Percentiles rank a stretch among this genome's conserved stretches.
These are phyloP conservation scores for Romanogobio albipinnatus DNA, from an alignment of 2,113 vertebrate species.

Conservation along the genomic window DNA sequence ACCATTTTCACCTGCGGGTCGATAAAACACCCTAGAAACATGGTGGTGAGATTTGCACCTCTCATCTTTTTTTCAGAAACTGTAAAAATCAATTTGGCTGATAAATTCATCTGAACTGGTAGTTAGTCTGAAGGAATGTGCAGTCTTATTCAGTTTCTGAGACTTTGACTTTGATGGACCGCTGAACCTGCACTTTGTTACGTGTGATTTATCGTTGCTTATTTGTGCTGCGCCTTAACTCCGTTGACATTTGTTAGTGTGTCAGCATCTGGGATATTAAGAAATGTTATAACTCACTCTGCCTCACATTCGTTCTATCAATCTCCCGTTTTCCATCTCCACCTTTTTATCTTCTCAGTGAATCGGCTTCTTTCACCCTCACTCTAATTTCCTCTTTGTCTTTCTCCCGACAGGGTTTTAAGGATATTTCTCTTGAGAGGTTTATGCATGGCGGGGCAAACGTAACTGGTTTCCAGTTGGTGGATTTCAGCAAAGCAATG, in stretches of 20 bases:
- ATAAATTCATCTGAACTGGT: background rate
- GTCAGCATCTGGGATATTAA: constrained; percentile 21
- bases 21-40: background rate
- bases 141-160: constrained; percentile 7
- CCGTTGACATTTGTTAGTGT: constrained; percentile 17
- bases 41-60: background rate
- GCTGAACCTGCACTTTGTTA: constrained; percentile 16
- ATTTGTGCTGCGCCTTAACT: background rate
- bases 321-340: background rate
- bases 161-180: constrained; percentile 7
- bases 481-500: constrained; percentile 95
- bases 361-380: background rate
- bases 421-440: constrained; percentile 96
- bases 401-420: constrained; percentile 85
- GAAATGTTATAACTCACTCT: background rate
- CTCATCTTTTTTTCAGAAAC: background rate
- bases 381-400: background rate
- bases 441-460: constrained; percentile 99
- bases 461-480: constrained; percentile 96
- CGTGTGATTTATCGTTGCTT: constrained; percentile 2
- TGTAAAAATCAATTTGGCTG: background rate
- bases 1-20: background rate
- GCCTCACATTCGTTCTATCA: background rate
- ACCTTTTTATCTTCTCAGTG: background rate
- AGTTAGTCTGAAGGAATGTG: background rate